phyloP scores from a whole-genome alignment of 2,113 vertebrate genomes.

The Caloenas nicobarica region DNA sequence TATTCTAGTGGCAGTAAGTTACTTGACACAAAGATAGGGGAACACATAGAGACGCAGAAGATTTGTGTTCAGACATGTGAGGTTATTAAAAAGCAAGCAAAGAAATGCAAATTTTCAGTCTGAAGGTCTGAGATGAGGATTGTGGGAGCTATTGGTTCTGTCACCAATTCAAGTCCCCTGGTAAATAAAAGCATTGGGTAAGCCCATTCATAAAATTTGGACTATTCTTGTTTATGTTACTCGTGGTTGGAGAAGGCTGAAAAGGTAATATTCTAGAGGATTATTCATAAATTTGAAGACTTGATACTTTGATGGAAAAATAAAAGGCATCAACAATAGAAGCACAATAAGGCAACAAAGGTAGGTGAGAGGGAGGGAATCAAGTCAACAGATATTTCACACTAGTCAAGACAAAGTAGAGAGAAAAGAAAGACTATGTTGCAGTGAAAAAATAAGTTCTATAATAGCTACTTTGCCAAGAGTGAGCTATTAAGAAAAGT shows the following conservation, averaged over 20 bases:
- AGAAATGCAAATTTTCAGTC: background rate
- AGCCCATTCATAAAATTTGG: background rate
- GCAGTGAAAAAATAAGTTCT: background rate
- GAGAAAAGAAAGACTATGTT: background rate
- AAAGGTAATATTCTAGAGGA: background rate
- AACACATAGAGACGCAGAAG: background rate
- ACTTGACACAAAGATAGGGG: background rate
- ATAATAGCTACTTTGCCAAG: background rate
- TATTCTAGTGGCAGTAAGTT: background rate
- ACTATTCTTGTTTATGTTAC: background rate
- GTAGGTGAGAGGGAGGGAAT: background rate
- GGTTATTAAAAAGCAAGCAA: background rate
- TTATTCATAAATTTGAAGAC: background rate
- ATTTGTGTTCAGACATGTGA: background rate
- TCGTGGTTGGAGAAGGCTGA: background rate
- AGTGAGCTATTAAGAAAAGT: background rate
- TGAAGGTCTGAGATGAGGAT: background rate
- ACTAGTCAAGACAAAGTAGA: background rate
- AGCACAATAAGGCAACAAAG: background rate
- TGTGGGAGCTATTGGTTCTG: background rate
- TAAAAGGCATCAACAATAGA: conserved; percentile 12
- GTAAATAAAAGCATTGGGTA: background rate
- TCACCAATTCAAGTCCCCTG: background rate
- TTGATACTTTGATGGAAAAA: background rate
- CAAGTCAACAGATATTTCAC: background rate